phyloP scores from a whole-genome alignment of 2,113 vertebrate species.

The Cyanoramphus novaezelandiae region DNA sequence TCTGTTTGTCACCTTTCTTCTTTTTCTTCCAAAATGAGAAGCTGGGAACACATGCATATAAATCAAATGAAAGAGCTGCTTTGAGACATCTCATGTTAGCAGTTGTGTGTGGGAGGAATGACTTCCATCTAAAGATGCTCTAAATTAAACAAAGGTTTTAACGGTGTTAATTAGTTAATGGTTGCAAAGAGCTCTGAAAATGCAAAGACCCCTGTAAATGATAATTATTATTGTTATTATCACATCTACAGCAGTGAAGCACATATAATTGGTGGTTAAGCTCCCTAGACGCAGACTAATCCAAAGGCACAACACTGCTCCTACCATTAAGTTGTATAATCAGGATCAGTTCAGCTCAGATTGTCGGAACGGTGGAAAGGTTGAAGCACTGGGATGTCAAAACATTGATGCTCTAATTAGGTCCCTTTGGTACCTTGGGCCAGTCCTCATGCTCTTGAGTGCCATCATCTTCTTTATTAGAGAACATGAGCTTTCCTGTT shows the following conservation, averaged over 20 bases:
- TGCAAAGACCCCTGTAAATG: neutral
- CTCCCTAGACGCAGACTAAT: neutral
- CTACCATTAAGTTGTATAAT: neutral
- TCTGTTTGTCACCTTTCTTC: neutral
- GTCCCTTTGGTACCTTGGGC: neutral
- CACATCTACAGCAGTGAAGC: neutral
- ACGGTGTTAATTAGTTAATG: neutral
- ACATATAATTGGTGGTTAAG: neutral
- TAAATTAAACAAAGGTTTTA: neutral
- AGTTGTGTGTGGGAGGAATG: neutral
- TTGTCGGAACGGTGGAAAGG: neutral
- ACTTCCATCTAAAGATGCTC: neutral
- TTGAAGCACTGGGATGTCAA: neutral
- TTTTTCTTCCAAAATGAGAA: neutral
- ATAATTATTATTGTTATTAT: neutral
- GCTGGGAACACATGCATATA: neutral
- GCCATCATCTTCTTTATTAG: neutral
- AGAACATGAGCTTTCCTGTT: neutral
- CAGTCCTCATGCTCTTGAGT: neutral
- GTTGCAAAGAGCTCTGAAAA: neutral
- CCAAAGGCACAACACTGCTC: neutral
- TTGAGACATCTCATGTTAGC: neutral
- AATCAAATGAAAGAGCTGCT: neutral
- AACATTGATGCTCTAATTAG: accelerated
- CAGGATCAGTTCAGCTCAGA: neutral